Percentiles rank a stretch among this genome's conserved stretches.
Evolutionary conservation across 2,888 invertebrate genomes (phyloP).

Genomic region (Ephialtes manifestator): DNA sequence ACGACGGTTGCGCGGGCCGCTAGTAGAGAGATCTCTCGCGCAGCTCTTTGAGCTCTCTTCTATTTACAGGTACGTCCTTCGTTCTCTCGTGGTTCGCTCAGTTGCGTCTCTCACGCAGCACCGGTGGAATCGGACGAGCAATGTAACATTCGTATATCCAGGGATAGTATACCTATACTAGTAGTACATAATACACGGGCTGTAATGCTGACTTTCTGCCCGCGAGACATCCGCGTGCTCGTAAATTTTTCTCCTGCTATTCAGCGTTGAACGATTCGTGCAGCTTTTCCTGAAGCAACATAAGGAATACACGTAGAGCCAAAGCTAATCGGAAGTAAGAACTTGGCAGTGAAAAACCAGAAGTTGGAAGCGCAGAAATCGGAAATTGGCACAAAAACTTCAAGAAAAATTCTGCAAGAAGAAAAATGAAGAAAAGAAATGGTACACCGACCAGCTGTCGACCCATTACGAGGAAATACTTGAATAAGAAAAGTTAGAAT

Average conservation of each 20-base stretch:
- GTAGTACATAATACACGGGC: slow-evolving; percentile 33
- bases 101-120: slow-evolving; percentile 57
- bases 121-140: slow-evolving; percentile 49
- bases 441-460: background rate
- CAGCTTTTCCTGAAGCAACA: slow-evolving; percentile 33
- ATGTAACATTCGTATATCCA: slow-evolving; percentile 41
- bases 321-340: slow-evolving; percentile 28
- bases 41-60: slow-evolving; percentile 15
- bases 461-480: background rate
- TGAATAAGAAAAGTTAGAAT: too few species aligned
- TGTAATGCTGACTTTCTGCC: slow-evolving; percentile 56
- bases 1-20: slow-evolving; percentile 31
- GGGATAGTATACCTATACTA: background rate
- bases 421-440: background rate
- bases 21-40: slow-evolving; percentile 39
- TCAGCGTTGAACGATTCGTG: slow-evolving; percentile 40
- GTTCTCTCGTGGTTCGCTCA: slow-evolving; percentile 13
- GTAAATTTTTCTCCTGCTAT: slow-evolving; percentile 64
- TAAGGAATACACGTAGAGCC: slow-evolving; percentile 21
- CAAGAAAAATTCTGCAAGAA: background rate
- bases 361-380: background rate
- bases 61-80: slow-evolving; percentile 5
- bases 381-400: background rate
- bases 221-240: slow-evolving; percentile 68
- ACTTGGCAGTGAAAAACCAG: slow-evolving; percentile 21